A percentile compares a stretch with the other conserved stretches of the same genome.
Evolutionary conservation across 2,113 vertebrate species (phyloP).

Genomic region (Casuarius casuarius): DNA sequence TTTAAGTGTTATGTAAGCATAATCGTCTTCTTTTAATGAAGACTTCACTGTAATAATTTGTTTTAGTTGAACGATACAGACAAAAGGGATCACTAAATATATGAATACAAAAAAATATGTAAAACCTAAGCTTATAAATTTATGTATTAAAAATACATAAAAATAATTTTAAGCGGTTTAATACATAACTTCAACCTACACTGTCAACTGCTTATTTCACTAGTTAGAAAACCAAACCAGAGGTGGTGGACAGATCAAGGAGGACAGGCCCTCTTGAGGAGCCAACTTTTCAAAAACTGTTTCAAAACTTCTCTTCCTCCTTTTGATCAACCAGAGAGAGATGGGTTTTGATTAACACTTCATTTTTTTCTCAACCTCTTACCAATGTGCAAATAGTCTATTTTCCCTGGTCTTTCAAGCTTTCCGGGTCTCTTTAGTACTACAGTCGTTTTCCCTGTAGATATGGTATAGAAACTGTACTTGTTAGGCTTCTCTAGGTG

Average conservation of each 20-base stretch:
- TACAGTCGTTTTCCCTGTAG: not conserved
- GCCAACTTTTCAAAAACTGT: not conserved
- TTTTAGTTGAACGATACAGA: not conserved
- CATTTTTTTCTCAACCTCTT: not conserved
- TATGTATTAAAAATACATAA: not conserved
- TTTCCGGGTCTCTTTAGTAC: not conserved
- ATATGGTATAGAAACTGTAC: not conserved
- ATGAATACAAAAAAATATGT: not conserved
- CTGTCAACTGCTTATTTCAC: not conserved
- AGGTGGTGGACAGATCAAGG: not conserved
- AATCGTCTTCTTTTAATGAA: not conserved
- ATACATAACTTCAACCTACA: not conserved
- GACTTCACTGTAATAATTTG: not conserved
- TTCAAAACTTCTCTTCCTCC: not conserved
- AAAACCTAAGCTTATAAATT: not conserved
- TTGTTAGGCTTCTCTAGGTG: not conserved
- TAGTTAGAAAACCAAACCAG: not conserved
- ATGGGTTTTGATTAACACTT: not conserved
- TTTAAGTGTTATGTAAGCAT: not conserved
- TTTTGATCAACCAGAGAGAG: not conserved
- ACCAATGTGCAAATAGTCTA: accelerated
- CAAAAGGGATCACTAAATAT: not conserved
- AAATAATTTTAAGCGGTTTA: too few species aligned
- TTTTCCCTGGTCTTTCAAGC: not conserved
- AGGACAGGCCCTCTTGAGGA: not conserved